Base-by-base conservation (phyloP, 2,797 vertebrate species). In the Helostoma temminkii region DNA sequence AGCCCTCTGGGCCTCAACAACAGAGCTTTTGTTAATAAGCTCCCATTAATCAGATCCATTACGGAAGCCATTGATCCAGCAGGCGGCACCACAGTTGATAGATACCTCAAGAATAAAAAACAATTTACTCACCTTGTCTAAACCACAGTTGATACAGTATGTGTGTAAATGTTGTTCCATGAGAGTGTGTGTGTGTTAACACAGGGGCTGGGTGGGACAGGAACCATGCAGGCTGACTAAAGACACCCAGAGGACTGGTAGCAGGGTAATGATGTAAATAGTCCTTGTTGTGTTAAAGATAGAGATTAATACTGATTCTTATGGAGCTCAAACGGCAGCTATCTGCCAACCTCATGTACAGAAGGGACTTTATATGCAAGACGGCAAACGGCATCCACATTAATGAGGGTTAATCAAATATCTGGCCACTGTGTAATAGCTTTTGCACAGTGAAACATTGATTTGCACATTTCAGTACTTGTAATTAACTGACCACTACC, bases 21-120 rank as follows among this genome's bases (percentile, higher is more conserved):
- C 88, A 87, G 89, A 79, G 88, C 90, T 91, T 91, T 91, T 93
- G 93, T 94, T 93, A 95, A 94, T 94, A 91, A 87, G 75, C 73
- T 55, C 66, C 83, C 91, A 93, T 94, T 92, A 93, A 94, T 94
- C 91, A 93, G 91, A 65, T 80, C 83, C 82, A 87, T 90, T 93
- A 92, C 86, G 69, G 90, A 93, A 93, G 91, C 87, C 82, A 73
- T 39, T 47, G 78, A 81, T 88, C 79, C 72, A 81, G 41, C 76
- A 48, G 82, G 76, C 74, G 64, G 78, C 80, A 76, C 71, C 55
- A 9, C 7, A 34, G 64, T 82, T 92, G 89, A 94, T 88, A 92
- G 93, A 94, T 94, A 92, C 76, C 80, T 84, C 83, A 46, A 61
- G 80, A 91, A 93, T 84, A 81, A 89, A 92, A 92, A 93, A 93